Percentiles rank a stretch among this genome's conserved stretches.
These are phyloP conservation scores for Ambastaia sidthimunki DNA, from an alignment of 2,797 vertebrate genomes.

Conservation along the genomic window DNA sequence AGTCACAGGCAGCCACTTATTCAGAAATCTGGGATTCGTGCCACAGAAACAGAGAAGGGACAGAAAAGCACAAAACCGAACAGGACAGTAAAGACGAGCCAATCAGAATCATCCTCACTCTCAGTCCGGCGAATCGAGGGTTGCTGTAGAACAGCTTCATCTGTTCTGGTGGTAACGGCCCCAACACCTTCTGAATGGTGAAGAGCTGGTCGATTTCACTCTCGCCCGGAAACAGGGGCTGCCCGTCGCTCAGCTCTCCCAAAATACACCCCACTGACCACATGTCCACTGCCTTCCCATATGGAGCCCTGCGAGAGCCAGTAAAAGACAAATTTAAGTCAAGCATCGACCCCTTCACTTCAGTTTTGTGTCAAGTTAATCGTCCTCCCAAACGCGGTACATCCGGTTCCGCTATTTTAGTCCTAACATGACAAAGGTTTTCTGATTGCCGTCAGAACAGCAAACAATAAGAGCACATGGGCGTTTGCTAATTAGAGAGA, in stretches of 20 bases:
- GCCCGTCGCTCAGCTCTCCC: constrained; percentile 96
- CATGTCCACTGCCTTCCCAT: constrained; percentile 99
- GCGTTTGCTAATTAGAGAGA: no score
- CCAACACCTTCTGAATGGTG: constrained; percentile 97
- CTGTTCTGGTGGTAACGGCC: constrained; percentile 95
- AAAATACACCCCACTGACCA: constrained; percentile 99
- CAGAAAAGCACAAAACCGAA: not conserved
- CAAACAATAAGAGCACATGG: no score
- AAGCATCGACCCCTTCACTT: not conserved
- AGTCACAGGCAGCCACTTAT: constrained; percentile 76
- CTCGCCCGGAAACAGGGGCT: constrained; percentile 97
- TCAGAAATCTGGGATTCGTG: constrained; percentile 74
- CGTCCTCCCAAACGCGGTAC: not conserved
- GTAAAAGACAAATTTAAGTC: constrained; percentile 13
- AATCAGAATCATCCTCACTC: constrained; percentile 44
- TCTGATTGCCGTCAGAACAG: no score
- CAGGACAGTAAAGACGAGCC: not conserved
- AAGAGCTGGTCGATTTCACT: constrained; percentile 99
- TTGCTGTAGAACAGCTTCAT: constrained; percentile 99
- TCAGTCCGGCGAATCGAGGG: constrained; percentile 66
- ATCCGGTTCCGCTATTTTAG: no score
- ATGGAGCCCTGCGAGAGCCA: constrained; percentile 85
- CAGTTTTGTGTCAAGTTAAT: not conserved
- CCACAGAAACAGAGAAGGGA: constrained; percentile 52
- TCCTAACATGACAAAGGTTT: no score